These are phyloP conservation scores for Aptenodytes patagonicus DNA, from an alignment of 2,113 vertebrate genomes.

Conservation along the genomic window DNA sequence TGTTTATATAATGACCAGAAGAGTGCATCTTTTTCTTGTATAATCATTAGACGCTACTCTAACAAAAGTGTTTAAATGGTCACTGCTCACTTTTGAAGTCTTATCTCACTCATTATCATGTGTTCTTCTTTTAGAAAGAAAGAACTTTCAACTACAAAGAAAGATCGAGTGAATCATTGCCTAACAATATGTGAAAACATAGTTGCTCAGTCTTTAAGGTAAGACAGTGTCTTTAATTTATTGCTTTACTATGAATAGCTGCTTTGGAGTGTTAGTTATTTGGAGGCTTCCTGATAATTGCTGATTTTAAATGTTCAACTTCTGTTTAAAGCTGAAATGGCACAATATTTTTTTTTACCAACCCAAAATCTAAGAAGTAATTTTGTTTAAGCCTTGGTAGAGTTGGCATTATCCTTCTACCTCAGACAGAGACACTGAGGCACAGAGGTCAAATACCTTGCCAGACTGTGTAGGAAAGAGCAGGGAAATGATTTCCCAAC, in stretches of 20 bases:
- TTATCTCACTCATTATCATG: background rate
- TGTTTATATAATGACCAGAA: background rate
- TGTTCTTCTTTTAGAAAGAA: constrained; percentile 86
- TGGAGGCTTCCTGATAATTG: background rate
- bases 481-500: background rate
- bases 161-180: constrained; percentile 95
- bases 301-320: background rate
- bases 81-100: background rate
- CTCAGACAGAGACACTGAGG: background rate
- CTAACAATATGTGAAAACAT: constrained; percentile 99
- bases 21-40: background rate
- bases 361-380: background rate
- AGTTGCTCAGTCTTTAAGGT: constrained; percentile 95
- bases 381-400: background rate
- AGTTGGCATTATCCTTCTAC: background rate
- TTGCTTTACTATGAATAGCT: background rate
- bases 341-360: background rate
- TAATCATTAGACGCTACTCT: background rate
- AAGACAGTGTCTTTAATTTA: constrained; percentile 4
- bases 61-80: background rate
- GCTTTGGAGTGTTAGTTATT: background rate
- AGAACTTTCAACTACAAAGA: constrained; percentile 93
- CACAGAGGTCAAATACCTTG: background rate
- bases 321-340: background rate
- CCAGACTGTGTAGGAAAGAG: background rate